These are phyloP conservation scores for Ernsta delagoae DNA, from an alignment of 2,888 invertebrate genomes.

Conservation along the genomic window DNA sequence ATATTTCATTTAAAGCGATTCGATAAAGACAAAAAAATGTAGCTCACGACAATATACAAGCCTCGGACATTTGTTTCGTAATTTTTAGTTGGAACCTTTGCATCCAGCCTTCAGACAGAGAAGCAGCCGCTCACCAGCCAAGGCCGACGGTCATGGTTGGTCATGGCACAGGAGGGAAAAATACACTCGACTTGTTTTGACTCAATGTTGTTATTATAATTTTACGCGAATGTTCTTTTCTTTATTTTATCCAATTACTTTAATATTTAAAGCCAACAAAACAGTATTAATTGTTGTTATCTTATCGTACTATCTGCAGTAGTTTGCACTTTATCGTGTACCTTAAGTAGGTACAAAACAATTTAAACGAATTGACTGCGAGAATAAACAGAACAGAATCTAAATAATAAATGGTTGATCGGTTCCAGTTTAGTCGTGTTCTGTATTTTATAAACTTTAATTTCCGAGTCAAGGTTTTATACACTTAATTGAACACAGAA, in stretches of 20 bases:
- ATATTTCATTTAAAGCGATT: neutral
- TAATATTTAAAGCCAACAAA: neutral
- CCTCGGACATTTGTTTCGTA: conserved; percentile 59
- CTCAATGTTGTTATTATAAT: neutral
- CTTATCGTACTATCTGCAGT: neutral
- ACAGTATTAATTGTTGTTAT: neutral
- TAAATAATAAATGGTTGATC: conserved; percentile 28
- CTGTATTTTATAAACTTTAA: conserved; percentile 29
- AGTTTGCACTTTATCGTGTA: neutral
- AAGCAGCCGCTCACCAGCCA: conserved; percentile 68
- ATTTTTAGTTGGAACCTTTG: conserved; percentile 43
- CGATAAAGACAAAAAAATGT: conserved; percentile 7
- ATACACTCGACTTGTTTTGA: neutral
- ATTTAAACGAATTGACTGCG: conserved; percentile 10
- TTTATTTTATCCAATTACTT: neutral
- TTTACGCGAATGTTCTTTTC: conserved; percentile 6
- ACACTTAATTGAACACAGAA: conserved; percentile 24
- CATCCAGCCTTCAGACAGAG: conserved; percentile 55
- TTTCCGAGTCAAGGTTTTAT: conserved; percentile 31
- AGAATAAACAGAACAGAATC: conserved; percentile 19
- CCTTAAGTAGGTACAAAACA: neutral
- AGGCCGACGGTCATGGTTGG: conserved; percentile 78
- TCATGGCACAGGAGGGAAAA: conserved; percentile 58
- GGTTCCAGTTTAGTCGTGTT: conserved; percentile 19
- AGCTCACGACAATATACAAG: conserved; percentile 48